These are phyloP conservation scores for Stenurella melanura DNA, from an alignment of 2,888 invertebrate genomes.

Conservation along the genomic window DNA sequence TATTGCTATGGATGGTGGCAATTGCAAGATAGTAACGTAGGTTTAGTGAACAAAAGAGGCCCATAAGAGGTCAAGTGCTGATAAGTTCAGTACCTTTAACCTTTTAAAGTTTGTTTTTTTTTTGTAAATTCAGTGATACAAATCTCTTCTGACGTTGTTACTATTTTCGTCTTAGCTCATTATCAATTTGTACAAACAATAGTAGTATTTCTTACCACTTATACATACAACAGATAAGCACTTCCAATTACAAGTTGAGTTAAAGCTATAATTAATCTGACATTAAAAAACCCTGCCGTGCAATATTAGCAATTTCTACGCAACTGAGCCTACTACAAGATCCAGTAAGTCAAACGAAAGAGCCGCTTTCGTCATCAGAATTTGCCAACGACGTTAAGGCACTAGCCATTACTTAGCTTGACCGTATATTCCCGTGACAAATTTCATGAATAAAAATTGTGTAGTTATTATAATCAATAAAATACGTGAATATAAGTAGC, in stretches of 20 bases:
- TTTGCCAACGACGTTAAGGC: neutral
- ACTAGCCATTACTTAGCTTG: slow-evolving; percentile 10
- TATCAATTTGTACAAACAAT: neutral
- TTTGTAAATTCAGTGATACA: neutral
- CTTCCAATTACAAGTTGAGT: neutral
- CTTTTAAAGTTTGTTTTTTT: too few relatives aligned
- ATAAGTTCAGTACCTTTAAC: too few relatives aligned
- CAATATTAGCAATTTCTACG: slow-evolving; percentile 1
- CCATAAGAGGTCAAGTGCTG: too few relatives aligned
- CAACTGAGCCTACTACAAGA: slow-evolving; percentile 10
- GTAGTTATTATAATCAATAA: slow-evolving; percentile 39
- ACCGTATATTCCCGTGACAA: slow-evolving; percentile 4
- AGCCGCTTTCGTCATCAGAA: neutral
- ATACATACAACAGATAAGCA: neutral
- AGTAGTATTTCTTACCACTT: neutral
- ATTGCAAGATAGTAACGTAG: too few relatives aligned
- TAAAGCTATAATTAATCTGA: neutral
- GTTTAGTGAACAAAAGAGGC: too few relatives aligned
- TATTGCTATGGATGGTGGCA: too few relatives aligned
- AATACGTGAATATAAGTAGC: slow-evolving; percentile 26
- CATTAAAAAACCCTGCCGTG: neutral
- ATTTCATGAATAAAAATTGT: slow-evolving; percentile 39
- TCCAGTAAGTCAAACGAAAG: neutral
- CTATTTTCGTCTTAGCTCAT: neutral
- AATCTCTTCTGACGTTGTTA: neutral